Conservation (phyloP, 2,797 vertebrate species). For the Podarcis siculus region DNA sequence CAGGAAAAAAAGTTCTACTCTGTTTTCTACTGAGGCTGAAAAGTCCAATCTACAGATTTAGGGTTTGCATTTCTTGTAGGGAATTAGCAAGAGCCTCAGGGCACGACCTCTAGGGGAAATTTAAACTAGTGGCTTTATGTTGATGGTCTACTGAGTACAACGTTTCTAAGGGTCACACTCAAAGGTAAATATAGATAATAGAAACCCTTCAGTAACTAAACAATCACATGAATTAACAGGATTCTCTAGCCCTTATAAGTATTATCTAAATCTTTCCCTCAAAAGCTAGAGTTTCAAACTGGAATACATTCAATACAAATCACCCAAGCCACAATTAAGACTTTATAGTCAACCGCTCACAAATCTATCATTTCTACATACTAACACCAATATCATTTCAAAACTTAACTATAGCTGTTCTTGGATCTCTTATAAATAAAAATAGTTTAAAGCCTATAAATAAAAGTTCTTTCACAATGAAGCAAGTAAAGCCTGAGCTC, state of each 20-base stretch:
- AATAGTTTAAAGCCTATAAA: background rate
- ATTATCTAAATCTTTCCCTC: background rate
- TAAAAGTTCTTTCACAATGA: slow-evolving; percentile 42
- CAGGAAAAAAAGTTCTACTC: background rate
- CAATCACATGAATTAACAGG: background rate
- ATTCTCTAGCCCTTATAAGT: slow-evolving; percentile 7
- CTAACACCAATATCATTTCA: background rate
- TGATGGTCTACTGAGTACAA: background rate
- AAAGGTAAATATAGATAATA: background rate
- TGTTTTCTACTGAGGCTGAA: background rate
- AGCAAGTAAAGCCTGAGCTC: slow-evolving; percentile 34
- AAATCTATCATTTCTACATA: background rate
- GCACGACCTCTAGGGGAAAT: background rate
- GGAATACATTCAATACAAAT: background rate
- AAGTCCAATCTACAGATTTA: background rate
- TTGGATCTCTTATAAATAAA: background rate
- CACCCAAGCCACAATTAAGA: background rate
- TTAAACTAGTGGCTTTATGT: background rate
- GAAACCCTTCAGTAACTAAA: background rate
- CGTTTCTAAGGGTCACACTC: background rate
- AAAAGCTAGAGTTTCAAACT: background rate
- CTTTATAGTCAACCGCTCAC: background rate
- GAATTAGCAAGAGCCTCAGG: background rate
- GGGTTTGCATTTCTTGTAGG: background rate
- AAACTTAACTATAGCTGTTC: background rate